Conservation (phyloP, 1,140 invertebrate genomes). For the Luehdorfia chinensis region DNA sequence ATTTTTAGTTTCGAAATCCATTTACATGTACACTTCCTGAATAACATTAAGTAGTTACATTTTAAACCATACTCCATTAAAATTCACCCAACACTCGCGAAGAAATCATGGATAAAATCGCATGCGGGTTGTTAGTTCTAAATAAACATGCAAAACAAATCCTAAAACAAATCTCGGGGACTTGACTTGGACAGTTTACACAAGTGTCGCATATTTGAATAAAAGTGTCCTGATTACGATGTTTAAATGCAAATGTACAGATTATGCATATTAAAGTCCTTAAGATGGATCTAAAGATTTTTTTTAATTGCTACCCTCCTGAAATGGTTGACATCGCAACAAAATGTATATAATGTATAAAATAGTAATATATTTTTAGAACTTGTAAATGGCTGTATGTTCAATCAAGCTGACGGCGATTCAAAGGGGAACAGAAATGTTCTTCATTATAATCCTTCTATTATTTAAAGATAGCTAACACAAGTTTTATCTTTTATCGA, state of each 20-base stretch:
- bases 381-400: no score
- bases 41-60: background rate
- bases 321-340: no score
- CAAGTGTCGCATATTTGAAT: slow-evolving; percentile 3
- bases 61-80: background rate
- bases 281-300: background rate
- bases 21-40: slow-evolving; percentile 1
- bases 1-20: no score
- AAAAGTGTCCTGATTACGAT: slow-evolving; percentile 7
- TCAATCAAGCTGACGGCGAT: no score
- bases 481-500: no score
- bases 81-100: slow-evolving; percentile 6
- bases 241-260: slow-evolving; percentile 2
- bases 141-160: slow-evolving; percentile 16
- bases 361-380: no score
- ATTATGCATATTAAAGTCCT: slow-evolving; percentile 4
- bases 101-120: slow-evolving; percentile 6
- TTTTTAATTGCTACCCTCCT: no score
- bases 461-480: no score
- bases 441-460: no score
- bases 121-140: background rate
- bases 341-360: no score
- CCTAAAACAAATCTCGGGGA: slow-evolving; percentile 6
- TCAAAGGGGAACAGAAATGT: no score
- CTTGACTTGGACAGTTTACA: background rate